phyloP scores from a whole-genome alignment of 2,797 vertebrate genomes.

The Anomalospiza imberbis region DNA sequence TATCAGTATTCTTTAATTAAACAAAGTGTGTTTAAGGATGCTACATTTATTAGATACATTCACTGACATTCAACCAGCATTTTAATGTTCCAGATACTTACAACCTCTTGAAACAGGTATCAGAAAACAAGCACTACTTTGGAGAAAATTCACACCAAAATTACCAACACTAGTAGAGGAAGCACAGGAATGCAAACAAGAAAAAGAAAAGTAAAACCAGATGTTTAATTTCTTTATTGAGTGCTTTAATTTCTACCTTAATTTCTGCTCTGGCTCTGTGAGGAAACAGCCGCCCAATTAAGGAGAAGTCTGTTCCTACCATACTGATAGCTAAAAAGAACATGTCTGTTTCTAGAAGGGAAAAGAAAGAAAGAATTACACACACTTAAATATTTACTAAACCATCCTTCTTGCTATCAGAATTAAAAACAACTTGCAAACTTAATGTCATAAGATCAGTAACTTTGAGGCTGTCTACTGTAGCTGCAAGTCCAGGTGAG shows the following conservation, averaged over 20 bases:
- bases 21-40: neutral
- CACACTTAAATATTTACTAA: neutral
- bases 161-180: neutral
- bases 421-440: neutral
- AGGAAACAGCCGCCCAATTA: constrained; percentile 95
- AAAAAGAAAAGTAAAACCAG: neutral
- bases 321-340: constrained; percentile 97
- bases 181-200: neutral
- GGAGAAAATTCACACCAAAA: neutral
- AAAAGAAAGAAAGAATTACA: neutral
- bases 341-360: constrained; percentile 91
- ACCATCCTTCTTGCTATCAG: neutral
- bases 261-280: constrained; percentile 92
- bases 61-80: neutral
- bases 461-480: neutral
- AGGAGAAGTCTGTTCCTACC: constrained; percentile 98
- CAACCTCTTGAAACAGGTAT: neutral
- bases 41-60: neutral
- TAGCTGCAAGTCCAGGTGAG: neutral
- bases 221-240: neutral
- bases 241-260: constrained; percentile 80
- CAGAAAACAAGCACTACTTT: neutral
- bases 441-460: neutral
- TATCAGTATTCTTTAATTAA: neutral
- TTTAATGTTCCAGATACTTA: neutral